Base-by-base conservation (phyloP, 1,140 invertebrate species). In the Aphelinus atriplicis region DNA sequence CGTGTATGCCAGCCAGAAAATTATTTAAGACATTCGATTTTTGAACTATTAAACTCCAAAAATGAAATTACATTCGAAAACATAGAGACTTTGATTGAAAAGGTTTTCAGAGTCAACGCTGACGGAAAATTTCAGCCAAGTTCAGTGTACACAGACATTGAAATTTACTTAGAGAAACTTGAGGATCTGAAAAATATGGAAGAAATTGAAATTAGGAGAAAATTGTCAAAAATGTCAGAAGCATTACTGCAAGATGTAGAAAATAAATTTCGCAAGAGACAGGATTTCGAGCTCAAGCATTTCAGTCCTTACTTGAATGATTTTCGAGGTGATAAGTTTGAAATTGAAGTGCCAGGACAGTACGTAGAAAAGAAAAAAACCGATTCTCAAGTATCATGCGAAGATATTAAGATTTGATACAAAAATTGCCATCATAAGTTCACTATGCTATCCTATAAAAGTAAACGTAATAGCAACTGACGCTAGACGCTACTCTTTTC, bases 301-400 rank as follows among this genome's bases (percentile, higher is more conserved):
- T 92, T 92, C 81, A 92, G 90, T 78, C 88, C 90, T 1, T 95
- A 92, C 91, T 83, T 95, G 72, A 82, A 84, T 61, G 80, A 90
- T 79, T 92, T 93, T 78, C 78, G 87, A 45, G 42, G 3, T 7
- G 50, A 67, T 47, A 26, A 47, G 10, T 1, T 58, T 9, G 84
- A 89, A 42, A 82, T 95, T 10, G 93, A 95, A 87, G 89, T 95
- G 78, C 94, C 94, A 71, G 93, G 93, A 71, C 91, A 94, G 78
- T 94, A 95, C 83, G 83, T 82, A 26, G 91, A 91, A 1, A 80
- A 90, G 62, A 85, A 75, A 56, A n/a, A 89, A 90, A 78, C 93
- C 93, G 5, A 75, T 91, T 50, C 85, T 89, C 1, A 88, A 92
- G 62, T 90, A 93, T 76, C 93, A 94, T 84, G 84, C 92, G 0